Percentiles rank a stretch among this genome's conserved stretches.
These are phyloP conservation scores for Orcinus orca DNA, from an alignment of 2,113 vertebrate genomes.

Conservation along the genomic window DNA sequence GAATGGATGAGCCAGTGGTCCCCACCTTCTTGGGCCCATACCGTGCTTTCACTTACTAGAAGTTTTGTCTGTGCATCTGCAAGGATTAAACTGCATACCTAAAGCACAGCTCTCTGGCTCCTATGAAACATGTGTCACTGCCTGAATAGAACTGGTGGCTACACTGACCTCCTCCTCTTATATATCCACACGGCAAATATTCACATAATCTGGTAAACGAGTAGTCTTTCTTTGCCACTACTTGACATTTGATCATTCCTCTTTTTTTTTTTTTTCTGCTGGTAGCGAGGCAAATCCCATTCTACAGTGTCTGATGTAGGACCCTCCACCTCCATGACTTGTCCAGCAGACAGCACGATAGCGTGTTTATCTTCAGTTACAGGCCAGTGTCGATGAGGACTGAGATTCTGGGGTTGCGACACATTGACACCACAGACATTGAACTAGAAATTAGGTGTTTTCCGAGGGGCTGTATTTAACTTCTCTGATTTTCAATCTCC, in stretches of 20 bases:
- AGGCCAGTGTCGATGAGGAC: too few species aligned
- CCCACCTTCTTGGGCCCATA: fast-evolving
- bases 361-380: not conserved
- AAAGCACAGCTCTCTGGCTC: too few species aligned
- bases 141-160: not conserved
- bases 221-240: not conserved
- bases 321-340: too few species aligned
- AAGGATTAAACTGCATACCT: not conserved
- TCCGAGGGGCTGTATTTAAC: not conserved
- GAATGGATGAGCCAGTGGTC: fast-evolving
- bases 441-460: not conserved
- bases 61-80: not conserved
- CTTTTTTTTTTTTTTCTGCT: not conserved
- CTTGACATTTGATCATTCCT: not conserved
- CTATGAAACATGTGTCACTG: not conserved
- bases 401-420: too few species aligned
- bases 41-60: not conserved
- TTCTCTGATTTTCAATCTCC: not conserved
- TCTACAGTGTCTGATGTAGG: not conserved
- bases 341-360: not conserved
- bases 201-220: not conserved
- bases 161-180: not conserved
- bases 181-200: not conserved
- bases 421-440: fast-evolving
- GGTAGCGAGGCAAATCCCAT: not conserved